Conservation (phyloP, 92 coral and sea anemone genomes). For the Chrysogorgia sp. region DNA sequence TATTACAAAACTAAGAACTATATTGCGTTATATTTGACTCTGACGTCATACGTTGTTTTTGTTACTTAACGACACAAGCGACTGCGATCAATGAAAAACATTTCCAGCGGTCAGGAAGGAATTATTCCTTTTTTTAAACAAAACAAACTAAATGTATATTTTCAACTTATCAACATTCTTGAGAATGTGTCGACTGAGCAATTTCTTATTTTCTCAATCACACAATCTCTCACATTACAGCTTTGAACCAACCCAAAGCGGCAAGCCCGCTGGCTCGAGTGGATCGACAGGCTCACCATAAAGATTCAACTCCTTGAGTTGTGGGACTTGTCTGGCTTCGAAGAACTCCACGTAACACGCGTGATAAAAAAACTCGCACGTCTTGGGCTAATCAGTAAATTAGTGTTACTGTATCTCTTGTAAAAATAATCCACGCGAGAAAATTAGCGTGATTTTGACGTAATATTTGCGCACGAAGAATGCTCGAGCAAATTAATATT, state of each 20-base stretch:
- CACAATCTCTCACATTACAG: slow-evolving; percentile 40
- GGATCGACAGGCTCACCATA: slow-evolving; percentile 34
- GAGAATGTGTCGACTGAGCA: slow-evolving; percentile 30
- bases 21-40: background rate
- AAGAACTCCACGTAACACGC: slow-evolving; percentile 12
- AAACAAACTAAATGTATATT: background rate
- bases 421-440: background rate
- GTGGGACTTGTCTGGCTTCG: background rate
- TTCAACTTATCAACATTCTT: slow-evolving; percentile 42
- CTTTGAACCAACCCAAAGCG: slow-evolving; percentile 12
- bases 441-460: background rate
- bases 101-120: slow-evolving; percentile 22
- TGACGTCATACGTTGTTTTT: slow-evolving; percentile 9
- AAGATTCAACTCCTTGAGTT: slow-evolving; percentile 14
- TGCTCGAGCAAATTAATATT: background rate
- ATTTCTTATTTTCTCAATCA: slow-evolving; percentile 7
- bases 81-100: slow-evolving; percentile 2
- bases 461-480: background rate
- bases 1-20: background rate
- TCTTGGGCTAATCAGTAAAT: slow-evolving; percentile 33
- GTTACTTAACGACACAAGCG: background rate
- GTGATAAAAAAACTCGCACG: slow-evolving; percentile 30
- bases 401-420: background rate
- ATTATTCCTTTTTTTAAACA: background rate
- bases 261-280: slow-evolving; percentile 30